Evolutionary conservation across 2,797 vertebrate species (phyloP).

Genomic region (Lophotriccus pileatus): DNA sequence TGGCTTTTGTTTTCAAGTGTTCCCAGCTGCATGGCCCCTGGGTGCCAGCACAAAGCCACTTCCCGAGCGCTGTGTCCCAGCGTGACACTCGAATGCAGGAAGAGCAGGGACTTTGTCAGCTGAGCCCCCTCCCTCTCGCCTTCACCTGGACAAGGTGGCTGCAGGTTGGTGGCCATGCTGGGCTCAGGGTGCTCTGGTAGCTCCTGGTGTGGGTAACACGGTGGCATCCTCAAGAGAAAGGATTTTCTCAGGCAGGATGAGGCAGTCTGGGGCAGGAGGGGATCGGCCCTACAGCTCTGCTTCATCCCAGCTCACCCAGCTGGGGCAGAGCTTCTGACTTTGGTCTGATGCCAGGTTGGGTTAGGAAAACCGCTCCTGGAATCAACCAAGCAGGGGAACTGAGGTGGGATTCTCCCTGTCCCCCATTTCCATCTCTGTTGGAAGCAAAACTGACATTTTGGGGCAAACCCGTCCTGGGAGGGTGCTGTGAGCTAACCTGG

Average conservation of each 20-base stretch:
- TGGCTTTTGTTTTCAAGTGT: conserved; percentile 3
- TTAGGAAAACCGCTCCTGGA: background rate
- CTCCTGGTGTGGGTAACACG: background rate
- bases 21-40: background rate
- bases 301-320: fast-evolving
- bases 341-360: background rate
- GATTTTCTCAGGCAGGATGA: background rate
- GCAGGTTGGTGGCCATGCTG: fast-evolving
- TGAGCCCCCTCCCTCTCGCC: background rate
- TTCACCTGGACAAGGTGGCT: background rate
- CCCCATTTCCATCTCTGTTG: background rate
- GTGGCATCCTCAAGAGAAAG: background rate
- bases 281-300: background rate
- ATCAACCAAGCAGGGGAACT: background rate
- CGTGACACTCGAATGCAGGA: background rate
- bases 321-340: background rate
- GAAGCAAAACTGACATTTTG: background rate
- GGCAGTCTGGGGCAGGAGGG: background rate
- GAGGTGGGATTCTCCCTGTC: background rate
- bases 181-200: background rate
- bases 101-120: fast-evolving
- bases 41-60: conserved; percentile 6
- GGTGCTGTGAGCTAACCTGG: background rate
- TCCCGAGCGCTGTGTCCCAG: background rate
- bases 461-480: background rate